Evolutionary conservation across 2,797 vertebrate genomes (phyloP).

Genomic region (Forpus xanthops): DNA sequence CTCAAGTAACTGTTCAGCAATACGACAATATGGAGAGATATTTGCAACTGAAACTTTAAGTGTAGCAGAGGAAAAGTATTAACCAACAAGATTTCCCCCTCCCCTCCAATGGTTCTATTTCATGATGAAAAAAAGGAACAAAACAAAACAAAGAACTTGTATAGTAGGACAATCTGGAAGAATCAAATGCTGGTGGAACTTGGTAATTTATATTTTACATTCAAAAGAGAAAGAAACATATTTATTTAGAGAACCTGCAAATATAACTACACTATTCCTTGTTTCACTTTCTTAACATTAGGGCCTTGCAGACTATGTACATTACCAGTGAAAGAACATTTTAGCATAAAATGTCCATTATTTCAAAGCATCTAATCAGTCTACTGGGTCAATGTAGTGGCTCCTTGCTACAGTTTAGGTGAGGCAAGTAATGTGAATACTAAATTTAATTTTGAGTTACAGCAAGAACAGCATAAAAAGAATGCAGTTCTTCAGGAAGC

Average conservation of each 20-base stretch:
- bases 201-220: background rate
- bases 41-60: background rate
- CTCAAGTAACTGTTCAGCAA: background rate
- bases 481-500: background rate
- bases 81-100: background rate
- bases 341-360: background rate
- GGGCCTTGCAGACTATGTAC: background rate
- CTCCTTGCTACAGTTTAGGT: background rate
- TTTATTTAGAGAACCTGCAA: background rate
- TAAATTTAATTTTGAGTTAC: background rate
- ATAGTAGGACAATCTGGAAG: background rate
- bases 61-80: background rate
- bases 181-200: background rate
- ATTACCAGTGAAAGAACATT: background rate
- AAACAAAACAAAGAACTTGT: background rate
- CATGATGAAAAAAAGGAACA: background rate
- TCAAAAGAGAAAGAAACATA: background rate
- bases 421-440: background rate
- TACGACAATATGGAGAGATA: background rate
- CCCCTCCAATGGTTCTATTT: background rate
- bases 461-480: background rate
- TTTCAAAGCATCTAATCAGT: background rate
- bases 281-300: background rate
- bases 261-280: background rate
- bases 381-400: background rate